phyloP scores from a whole-genome alignment of 2,888 invertebrate species.

The Pachydiplax longipennis region DNA sequence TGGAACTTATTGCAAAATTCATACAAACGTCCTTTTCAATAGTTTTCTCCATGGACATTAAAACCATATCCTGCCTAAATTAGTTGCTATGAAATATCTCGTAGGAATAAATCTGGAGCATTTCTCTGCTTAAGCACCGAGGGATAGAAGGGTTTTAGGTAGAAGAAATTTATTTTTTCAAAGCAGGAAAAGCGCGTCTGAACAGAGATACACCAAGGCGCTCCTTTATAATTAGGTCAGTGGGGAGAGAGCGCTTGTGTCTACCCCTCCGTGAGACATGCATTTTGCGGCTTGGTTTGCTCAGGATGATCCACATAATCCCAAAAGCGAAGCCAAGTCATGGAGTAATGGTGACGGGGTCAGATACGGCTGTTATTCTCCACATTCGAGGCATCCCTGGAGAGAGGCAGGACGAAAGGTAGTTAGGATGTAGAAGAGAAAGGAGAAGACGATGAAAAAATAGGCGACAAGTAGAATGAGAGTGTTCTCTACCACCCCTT shows the following conservation, averaged over 20 bases:
- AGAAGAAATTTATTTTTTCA: not conserved
- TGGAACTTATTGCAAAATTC: too few species aligned
- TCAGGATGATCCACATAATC: conserved; percentile 2
- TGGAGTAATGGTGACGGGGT: conserved; percentile 16
- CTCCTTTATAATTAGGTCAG: conserved; percentile 5
- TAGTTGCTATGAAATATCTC: not conserved
- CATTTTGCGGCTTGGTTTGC: not conserved
- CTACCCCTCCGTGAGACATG: not conserved
- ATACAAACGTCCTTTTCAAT: too few species aligned
- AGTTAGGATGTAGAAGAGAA: not conserved
- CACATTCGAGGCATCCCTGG: not conserved
- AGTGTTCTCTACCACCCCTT: too few species aligned
- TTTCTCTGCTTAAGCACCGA: not conserved
- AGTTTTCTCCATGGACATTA: too few species aligned
- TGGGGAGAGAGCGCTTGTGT: not conserved
- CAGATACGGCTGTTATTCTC: conserved; percentile 15
- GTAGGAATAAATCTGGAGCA: not conserved
- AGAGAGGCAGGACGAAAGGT: not conserved
- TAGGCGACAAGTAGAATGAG: too few species aligned
- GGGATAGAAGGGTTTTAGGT: not conserved
- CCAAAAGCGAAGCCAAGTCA: conserved; percentile 3
- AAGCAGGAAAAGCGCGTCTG: not conserved
- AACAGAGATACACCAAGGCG: conserved; percentile 6
- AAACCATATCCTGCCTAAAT: too few species aligned
- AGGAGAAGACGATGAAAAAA: not conserved